Evolutionary conservation across 1,140 invertebrate genomes (phyloP).

Genomic region (Drosophila lowei): DNA sequence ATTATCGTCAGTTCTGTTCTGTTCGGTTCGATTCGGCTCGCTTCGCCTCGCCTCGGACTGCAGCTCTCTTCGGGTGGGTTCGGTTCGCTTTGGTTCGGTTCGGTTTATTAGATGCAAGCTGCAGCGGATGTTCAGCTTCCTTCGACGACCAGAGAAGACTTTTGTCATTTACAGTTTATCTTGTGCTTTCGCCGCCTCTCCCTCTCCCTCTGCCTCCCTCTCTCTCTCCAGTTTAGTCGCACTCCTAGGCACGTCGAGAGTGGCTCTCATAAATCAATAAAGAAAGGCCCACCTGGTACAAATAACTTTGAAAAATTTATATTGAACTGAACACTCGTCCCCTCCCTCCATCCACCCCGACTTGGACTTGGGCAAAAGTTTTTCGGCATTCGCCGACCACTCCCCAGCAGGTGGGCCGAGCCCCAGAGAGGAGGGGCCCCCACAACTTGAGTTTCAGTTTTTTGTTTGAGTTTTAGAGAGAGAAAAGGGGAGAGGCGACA

Average conservation of each 20-base stretch:
- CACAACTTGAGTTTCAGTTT: conserved; percentile 20
- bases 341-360: no score
- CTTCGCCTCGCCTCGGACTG: no score
- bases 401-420: conserved; percentile 18
- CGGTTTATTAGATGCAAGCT: conserved; percentile 76
- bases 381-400: conserved; percentile 26
- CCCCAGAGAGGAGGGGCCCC: no score
- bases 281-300: conserved; percentile 70
- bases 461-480: no score
- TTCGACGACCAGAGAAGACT: conserved; percentile 42
- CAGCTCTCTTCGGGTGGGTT: conserved; percentile 31
- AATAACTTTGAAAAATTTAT: conserved; percentile 76
- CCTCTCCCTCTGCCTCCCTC: background rate
- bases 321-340: conserved; percentile 66
- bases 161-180: conserved; percentile 75
- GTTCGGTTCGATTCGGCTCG: background rate
- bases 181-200: conserved; percentile 24
- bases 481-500: background rate
- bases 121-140: conserved; percentile 77
- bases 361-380: conserved; percentile 22
- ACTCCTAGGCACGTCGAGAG: conserved; percentile 39
- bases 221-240: no score
- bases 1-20: conserved; percentile 50
- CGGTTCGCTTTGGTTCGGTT: conserved; percentile 22
- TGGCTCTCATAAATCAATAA: conserved; percentile 74